Evolutionary conservation across 2,113 vertebrate species (phyloP).

Genomic region (Neopipo cinnamomea): DNA sequence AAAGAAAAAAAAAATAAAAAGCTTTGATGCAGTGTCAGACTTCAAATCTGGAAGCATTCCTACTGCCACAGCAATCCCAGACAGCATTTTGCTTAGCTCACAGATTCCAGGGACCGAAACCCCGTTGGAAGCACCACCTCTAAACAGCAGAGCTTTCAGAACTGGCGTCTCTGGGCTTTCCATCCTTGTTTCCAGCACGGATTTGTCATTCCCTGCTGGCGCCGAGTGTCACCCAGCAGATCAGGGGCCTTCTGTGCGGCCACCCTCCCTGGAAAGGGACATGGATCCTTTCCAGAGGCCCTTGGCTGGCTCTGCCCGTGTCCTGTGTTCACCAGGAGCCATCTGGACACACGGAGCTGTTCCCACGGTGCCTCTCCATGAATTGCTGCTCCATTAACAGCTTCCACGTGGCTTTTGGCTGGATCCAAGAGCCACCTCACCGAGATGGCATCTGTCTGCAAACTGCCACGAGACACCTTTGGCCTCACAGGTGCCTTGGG

Average conservation of each 20-base stretch:
- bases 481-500: neutral
- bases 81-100: neutral
- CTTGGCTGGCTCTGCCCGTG: neutral
- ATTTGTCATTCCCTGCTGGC: neutral
- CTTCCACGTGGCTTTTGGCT: neutral
- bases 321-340: neutral
- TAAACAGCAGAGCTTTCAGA: neutral
- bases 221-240: accelerated
- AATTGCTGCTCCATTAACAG: neutral
- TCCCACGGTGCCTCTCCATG: accelerated
- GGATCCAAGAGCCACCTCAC: neutral
- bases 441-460: neutral
- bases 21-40: neutral
- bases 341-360: accelerated
- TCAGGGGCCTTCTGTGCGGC: neutral
- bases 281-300: neutral
- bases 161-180: neutral
- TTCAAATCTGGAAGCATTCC: neutral
- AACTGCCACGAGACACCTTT: neutral
- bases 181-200: accelerated
- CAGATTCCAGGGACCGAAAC: neutral
- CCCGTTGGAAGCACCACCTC: neutral
- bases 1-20: neutral
- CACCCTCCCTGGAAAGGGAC: neutral
- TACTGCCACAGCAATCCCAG: neutral